A percentile compares a stretch with the other conserved stretches of the same genome.
These are phyloP conservation scores for Syngnathus typhle DNA, from an alignment of 2,113 vertebrate species.

Conservation along the genomic window DNA sequence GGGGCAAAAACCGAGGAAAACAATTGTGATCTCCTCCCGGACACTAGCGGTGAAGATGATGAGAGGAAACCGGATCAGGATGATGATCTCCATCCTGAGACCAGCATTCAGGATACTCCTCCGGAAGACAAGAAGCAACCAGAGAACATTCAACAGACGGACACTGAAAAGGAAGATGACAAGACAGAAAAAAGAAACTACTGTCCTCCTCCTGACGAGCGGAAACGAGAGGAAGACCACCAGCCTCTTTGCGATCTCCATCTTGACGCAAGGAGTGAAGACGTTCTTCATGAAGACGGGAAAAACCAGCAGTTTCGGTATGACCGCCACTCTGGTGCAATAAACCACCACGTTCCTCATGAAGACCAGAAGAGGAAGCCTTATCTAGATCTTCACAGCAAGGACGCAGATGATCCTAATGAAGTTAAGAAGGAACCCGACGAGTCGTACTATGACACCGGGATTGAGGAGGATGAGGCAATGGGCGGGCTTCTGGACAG, in stretches of 20 bases:
- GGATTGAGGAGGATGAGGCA: too few species aligned
- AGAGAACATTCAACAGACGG: too few species aligned
- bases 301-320: too few species aligned
- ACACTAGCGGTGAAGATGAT: not conserved
- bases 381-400: too few species aligned
- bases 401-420: too few species aligned
- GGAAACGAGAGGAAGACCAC: not conserved
- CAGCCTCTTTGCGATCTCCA: not conserved
- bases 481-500: too few species aligned
- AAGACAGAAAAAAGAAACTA: not conserved
- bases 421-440: too few species aligned
- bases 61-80: not conserved
- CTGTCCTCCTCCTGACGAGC: too few species aligned
- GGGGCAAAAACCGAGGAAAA: not conserved
- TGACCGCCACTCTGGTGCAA: too few species aligned
- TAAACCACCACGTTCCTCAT: not conserved
- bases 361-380: not conserved
- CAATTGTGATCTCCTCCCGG: not conserved
- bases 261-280: not conserved
- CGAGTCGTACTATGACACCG: too few species aligned
- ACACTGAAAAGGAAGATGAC: not conserved
- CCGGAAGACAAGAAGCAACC: too few species aligned
- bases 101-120: not conserved
- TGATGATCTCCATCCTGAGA: not conserved
- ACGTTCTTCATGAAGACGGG: not conserved